Conservation (phyloP, 2,113 vertebrate species). For the Marmota monax region DNA sequence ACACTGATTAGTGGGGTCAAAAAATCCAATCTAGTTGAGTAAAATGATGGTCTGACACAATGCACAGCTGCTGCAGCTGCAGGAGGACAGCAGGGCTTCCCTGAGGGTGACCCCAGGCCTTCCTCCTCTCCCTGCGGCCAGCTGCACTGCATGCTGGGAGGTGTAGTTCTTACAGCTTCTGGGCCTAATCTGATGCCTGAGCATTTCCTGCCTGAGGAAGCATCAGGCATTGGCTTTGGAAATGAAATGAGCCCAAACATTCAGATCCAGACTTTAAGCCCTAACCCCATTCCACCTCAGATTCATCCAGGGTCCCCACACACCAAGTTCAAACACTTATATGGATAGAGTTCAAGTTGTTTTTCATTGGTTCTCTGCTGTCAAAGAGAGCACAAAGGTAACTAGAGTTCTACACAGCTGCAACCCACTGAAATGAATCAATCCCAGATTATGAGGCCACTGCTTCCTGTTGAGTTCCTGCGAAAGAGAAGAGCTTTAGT, state of each 20-base stretch:
- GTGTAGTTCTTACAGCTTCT: constrained; percentile 52
- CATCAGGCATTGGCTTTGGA: not conserved
- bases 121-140: not conserved
- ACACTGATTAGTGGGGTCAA: not conserved
- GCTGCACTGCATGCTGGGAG: constrained; percentile 53
- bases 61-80: constrained; percentile 64
- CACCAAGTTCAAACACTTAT: no score
- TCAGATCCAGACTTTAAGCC: not conserved
- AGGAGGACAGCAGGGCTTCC: not conserved
- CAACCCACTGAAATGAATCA: not conserved
- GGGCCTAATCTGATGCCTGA: not conserved
- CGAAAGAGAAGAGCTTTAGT: not conserved
- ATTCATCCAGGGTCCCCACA: not conserved
- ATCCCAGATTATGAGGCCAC: not conserved
- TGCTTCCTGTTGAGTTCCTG: not conserved
- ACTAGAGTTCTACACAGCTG: not conserved
- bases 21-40: not conserved
- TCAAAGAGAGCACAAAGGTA: not conserved
- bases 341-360: no score
- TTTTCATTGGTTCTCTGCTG: constrained; percentile 34
- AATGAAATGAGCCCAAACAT: not conserved
- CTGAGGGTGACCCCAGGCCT: constrained; percentile 12
- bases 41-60: not conserved
- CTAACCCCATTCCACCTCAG: not conserved
- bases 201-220: constrained; percentile 18